Evolutionary conservation across 1,140 invertebrate species (phyloP).

Genomic region (Gyrodactylus bullatarudis): DNA sequence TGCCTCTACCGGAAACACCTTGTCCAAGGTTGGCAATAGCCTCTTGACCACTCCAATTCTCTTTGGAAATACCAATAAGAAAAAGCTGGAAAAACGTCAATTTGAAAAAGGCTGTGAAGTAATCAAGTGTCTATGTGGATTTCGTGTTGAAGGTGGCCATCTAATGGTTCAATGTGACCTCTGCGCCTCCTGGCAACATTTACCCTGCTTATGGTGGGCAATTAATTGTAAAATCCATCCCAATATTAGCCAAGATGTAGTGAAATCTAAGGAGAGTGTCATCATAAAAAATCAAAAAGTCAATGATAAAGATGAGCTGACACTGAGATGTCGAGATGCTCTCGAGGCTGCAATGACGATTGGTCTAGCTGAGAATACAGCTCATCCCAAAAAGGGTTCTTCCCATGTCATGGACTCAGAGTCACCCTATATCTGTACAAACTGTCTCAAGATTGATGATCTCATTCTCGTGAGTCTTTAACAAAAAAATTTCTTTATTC

Average conservation of each 20-base stretch:
- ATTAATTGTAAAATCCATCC: neutral
- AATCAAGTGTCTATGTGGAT: slow-evolving; percentile 3
- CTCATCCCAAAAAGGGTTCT: neutral
- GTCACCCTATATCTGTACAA: neutral
- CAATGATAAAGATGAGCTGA: neutral
- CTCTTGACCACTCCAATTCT: neutral
- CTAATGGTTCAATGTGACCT: slow-evolving; percentile 5
- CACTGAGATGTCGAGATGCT: neutral
- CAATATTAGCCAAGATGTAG: neutral
- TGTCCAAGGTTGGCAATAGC: neutral
- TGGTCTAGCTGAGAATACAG: neutral
- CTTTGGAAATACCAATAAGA: neutral
- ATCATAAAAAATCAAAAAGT: neutral
- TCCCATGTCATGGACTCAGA: neutral
- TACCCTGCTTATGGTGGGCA: neutral
- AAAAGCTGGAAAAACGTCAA: neutral
- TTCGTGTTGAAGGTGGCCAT: slow-evolving; percentile 2
- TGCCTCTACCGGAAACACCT: neutral
- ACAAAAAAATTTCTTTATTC: neutral
- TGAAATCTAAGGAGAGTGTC: neutral
- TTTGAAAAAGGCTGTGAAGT: slow-evolving; percentile 1
- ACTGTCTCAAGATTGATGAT: neutral
- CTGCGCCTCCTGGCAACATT: neutral
- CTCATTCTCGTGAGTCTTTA: neutral
- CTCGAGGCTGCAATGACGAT: neutral